Evolutionary conservation across 2,113 vertebrate species (phyloP).

Genomic region (Myrmecophaga tridactyla): DNA sequence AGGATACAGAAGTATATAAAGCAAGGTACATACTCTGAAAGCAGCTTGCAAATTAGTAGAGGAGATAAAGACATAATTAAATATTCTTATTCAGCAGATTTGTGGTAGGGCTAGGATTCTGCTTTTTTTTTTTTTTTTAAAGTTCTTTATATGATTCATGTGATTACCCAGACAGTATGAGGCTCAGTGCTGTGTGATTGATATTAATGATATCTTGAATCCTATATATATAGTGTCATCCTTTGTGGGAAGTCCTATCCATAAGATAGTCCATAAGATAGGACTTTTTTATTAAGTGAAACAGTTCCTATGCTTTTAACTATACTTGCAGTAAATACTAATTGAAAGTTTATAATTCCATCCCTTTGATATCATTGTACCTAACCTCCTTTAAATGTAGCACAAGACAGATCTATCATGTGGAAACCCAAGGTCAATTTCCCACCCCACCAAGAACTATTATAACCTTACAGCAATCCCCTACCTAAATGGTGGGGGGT

Average conservation of each 20-base stretch:
- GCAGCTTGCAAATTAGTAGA: not conserved
- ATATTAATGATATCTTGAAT: not conserved
- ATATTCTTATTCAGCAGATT: not conserved
- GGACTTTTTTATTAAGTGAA: not conserved
- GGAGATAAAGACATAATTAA: not conserved
- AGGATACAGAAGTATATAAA: not conserved
- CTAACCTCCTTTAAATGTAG: not conserved
- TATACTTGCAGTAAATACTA: not conserved
- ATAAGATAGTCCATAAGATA: too few relatives aligned
- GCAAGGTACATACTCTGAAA: not conserved
- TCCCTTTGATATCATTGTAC: not conserved
- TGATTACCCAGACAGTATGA: not conserved
- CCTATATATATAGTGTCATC: not conserved
- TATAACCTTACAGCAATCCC: not conserved
- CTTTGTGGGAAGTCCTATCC: not conserved
- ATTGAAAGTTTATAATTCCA: not conserved
- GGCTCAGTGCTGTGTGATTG: not conserved
- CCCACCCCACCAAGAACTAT: not conserved
- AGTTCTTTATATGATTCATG: not conserved
- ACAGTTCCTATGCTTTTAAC: not conserved
- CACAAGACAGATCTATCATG: not conserved
- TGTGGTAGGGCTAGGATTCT: not conserved
- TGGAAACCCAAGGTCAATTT: not conserved
- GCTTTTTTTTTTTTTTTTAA: not conserved
- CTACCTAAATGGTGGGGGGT: not conserved